Evolutionary conservation across 2,113 vertebrate genomes (phyloP), one percentile per base, ranked within the genome.

Genomic region (Paraplagusia blochii): DNA sequence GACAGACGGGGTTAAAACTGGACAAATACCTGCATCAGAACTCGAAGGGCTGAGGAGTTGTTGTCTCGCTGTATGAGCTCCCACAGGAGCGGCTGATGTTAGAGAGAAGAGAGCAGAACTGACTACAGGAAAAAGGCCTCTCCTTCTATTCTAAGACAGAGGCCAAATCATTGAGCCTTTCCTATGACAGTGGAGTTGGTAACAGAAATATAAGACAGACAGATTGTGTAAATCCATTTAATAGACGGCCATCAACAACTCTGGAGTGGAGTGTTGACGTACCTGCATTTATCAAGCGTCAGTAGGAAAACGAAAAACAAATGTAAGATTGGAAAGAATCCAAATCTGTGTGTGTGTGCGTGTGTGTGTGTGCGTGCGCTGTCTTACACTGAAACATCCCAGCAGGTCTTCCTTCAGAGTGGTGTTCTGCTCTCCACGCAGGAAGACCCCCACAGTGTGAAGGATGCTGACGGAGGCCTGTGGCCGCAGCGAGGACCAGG

Each of bases 351-450:
- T 38, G 29, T 43, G 14, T 18, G 3, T 43, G 57, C 49, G 59
- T 16, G 12, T 53, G 36, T 8, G 15, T 49, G 33, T 56, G 42
- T 55, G 12, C 15, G 7, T 68, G 8, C 17, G 22, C 12, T 15
- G 0, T 79, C 93, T 92, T 87, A 96, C 93, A 15, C 93, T 94
- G 63, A 94, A 94, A 83, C 93, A 96, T 75, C 91, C 91, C 51
- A 95, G 90, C 56, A 96, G 90, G 64, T 95, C 91, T 69, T 88
- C 90, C 69, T 93, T 94, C 33, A 85, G 54, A 0, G 79, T 44
- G 7, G 72, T 16, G 18, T 91, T 90, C 39, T 83, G 88, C 81
- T 92, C 90, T 45, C 72, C 83, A 17, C 79, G 81, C 63, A 96
- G 84, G 66, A 93, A 95, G 44, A 81, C 67, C n/a, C 89, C 90